A percentile compares a stretch with the other conserved stretches of the same genome.
Evolutionary conservation across 2,797 vertebrate species (phyloP).

Genomic region (Hemitrygon akajei): DNA sequence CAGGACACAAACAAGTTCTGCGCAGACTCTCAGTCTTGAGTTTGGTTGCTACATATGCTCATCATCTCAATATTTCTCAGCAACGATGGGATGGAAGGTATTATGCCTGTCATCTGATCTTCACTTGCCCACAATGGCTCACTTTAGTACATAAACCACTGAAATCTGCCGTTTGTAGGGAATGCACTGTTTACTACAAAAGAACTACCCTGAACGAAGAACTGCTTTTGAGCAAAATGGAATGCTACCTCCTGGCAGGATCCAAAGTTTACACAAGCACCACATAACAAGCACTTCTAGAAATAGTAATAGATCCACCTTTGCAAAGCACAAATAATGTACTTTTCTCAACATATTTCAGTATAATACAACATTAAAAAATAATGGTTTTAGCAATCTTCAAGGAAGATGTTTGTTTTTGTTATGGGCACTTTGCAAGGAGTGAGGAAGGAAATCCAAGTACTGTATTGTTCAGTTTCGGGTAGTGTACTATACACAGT

Average conservation of each 20-base stretch:
- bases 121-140: neutral
- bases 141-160: neutral
- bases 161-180: neutral
- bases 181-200: neutral
- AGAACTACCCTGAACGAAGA: neutral
- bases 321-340: neutral
- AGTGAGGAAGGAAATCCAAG: neutral
- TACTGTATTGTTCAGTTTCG: neutral
- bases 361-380: neutral
- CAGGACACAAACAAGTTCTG: neutral
- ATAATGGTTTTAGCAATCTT: neutral
- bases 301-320: neutral
- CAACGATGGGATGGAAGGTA: neutral
- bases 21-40: neutral
- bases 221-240: slow-evolving; percentile 10
- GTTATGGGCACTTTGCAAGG: neutral
- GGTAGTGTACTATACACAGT: neutral
- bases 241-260: neutral
- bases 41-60: neutral
- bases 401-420: neutral
- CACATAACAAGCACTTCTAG: neutral
- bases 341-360: neutral
- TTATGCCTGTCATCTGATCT: slow-evolving; percentile 5
- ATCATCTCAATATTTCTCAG: neutral
- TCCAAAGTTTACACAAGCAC: neutral